These are phyloP conservation scores for Sminthopsis crassicaudata DNA, from an alignment of 2,113 vertebrate species.

Conservation along the genomic window DNA sequence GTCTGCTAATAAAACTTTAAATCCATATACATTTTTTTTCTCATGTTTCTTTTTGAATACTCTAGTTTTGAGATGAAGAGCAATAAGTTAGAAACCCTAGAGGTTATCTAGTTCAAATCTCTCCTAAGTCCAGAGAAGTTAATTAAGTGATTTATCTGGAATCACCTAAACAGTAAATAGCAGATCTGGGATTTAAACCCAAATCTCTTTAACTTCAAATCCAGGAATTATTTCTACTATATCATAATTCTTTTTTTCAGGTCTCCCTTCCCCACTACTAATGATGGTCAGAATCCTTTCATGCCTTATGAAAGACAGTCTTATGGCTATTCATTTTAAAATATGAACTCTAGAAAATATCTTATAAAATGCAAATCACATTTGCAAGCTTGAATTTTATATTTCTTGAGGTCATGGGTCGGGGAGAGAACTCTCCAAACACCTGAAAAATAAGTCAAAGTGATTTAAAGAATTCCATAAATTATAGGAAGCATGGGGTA, in stretches of 20 bases:
- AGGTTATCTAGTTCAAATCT: background rate
- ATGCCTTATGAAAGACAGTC: background rate
- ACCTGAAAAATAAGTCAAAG: constrained; percentile 7
- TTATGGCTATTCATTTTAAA: constrained; percentile 18
- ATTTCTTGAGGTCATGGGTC: constrained; percentile 33
- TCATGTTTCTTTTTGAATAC: constrained; percentile 1
- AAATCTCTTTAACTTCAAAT: background rate
- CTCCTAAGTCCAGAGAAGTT: background rate
- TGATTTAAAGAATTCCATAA: constrained; percentile 1
- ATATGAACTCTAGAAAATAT: constrained; percentile 11
- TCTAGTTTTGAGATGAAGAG: background rate
- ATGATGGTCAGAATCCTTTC: constrained; percentile 14
- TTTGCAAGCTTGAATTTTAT: constrained; percentile 10
- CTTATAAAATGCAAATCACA: constrained; percentile 27
- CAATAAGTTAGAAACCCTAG: background rate
- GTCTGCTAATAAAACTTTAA: constrained; percentile 10
- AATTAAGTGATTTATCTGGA: background rate
- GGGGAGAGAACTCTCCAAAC: constrained; percentile 3
- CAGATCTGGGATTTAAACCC: background rate
- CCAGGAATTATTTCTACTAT: background rate
- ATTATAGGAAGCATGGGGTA: constrained; percentile 3
- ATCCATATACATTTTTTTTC: background rate
- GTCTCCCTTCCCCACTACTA: background rate
- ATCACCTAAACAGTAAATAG: background rate
- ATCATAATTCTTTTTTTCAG: background rate